A percentile compares a stretch with the other conserved stretches of the same genome.
phyloP scores from a whole-genome alignment of 2,113 vertebrate species.

The Chroicocephalus ridibundus region DNA sequence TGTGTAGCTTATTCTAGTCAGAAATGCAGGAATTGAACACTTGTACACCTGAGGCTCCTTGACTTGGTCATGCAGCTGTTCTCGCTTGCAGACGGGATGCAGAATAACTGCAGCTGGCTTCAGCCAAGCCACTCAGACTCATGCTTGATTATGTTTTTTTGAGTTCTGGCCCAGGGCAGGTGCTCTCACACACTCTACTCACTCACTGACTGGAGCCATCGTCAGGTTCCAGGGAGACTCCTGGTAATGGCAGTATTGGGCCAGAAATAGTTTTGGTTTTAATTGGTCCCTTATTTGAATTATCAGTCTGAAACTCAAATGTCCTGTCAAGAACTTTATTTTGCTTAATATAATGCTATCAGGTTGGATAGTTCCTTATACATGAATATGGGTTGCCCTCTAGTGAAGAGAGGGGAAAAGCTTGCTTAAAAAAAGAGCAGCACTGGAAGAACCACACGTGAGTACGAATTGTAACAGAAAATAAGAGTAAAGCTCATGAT shows the following conservation, averaged over 20 bases:
- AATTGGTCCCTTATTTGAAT: not conserved
- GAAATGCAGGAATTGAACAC: not conserved
- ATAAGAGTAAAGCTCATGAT: not conserved
- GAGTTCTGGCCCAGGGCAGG: not conserved
- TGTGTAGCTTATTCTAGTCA: not conserved
- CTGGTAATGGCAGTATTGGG: not conserved
- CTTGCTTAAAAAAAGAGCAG: not conserved
- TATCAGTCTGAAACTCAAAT: not conserved
- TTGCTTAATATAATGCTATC: not conserved
- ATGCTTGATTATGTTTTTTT: too few relatives aligned
- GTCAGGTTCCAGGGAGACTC: not conserved
- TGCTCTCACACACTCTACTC: not conserved
- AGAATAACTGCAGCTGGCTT: not conserved
- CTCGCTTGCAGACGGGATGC: not conserved
- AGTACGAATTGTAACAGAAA: not conserved
- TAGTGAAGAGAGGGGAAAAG: constrained; percentile 14
- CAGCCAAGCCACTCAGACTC: not conserved
- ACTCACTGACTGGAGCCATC: not conserved
- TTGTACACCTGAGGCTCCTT: not conserved
- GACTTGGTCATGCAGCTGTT: not conserved
- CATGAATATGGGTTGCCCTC: not conserved
- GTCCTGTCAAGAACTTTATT: not conserved
- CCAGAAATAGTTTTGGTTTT: not conserved
- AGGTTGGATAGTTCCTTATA: not conserved
- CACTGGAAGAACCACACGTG: accelerated